phyloP scores from a whole-genome alignment of 1,140 invertebrate species.

The Ceratosolen solmsi region DNA sequence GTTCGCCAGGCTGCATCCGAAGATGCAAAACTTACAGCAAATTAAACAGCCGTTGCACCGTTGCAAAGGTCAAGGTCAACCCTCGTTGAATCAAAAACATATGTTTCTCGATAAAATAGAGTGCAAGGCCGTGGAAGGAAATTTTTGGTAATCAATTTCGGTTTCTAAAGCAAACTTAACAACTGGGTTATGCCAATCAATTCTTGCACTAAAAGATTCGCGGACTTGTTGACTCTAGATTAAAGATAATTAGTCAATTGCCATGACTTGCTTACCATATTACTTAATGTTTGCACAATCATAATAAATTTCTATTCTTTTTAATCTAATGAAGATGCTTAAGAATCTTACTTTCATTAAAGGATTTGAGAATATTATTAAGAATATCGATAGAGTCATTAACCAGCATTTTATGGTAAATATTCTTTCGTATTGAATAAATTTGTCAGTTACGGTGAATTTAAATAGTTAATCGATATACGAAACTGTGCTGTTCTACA shows the following conservation, averaged over 20 bases:
- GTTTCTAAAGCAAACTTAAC: not conserved
- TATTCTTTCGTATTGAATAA: too few species aligned
- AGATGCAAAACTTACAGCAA: not conserved
- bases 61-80: conserved; percentile 39
- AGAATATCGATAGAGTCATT: too few species aligned
- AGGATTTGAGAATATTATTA: too few species aligned
- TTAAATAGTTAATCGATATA: not conserved
- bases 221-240: conserved; percentile 11
- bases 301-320: not conserved
- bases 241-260: conserved; percentile 38
- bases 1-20: not conserved
- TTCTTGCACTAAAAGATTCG: not conserved
- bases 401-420: too few species aligned
- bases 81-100: conserved; percentile 24
- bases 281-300: not conserved
- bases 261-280: conserved; percentile 18
- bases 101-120: conserved; percentile 14
- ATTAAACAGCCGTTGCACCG: not conserved
- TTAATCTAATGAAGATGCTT: too few species aligned
- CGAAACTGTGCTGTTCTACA: not conserved
- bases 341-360: too few species aligned
- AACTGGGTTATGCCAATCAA: conserved; percentile 25
- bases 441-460: too few species aligned
- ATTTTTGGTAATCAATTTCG: conserved; percentile 47
- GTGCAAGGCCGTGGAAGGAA: conserved; percentile 34